A percentile compares a stretch with the other conserved stretches of the same genome.
phyloP scores from a whole-genome alignment of 2,797 vertebrate genomes.

The Pitangus sulphuratus region DNA sequence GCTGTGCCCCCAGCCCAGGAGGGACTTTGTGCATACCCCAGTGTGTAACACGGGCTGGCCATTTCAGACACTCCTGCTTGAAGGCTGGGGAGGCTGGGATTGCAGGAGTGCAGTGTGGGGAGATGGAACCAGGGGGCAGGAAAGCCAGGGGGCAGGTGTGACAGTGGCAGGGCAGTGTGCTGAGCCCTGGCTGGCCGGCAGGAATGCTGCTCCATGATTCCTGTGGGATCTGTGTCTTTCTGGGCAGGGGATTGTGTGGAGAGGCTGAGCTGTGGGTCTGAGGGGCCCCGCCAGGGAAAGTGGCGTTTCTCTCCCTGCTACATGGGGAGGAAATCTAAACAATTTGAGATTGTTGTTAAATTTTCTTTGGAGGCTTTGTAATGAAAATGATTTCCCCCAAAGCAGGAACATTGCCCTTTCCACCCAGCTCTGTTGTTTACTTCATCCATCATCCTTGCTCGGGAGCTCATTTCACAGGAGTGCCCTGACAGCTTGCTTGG shows the following conservation, averaged over 20 bases:
- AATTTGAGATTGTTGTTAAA: background rate
- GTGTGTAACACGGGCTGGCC: background rate
- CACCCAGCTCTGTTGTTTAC: background rate
- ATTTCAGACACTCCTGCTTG: background rate
- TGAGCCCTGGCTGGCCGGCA: rapidly evolving
- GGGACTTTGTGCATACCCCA: conserved; percentile 74
- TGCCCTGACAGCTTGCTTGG: background rate
- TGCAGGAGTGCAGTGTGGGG: background rate
- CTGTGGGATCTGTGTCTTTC: background rate
- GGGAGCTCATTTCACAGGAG: background rate
- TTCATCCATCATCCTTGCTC: conserved; percentile 40
- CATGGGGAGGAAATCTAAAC: background rate
- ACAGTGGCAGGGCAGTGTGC: background rate
- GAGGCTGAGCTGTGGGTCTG: background rate
- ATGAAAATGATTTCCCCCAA: background rate
- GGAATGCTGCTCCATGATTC: rapidly evolving
- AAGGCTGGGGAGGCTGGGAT: rapidly evolving
- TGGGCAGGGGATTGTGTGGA: rapidly evolving
- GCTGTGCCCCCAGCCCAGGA: conserved; percentile 83
- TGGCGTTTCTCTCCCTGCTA: background rate
- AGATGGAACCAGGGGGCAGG: background rate
- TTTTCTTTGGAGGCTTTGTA: background rate
- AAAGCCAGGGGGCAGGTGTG: background rate
- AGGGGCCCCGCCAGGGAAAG: background rate
- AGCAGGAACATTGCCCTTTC: background rate